A percentile compares a stretch with the other conserved stretches of the same genome.
Evolutionary conservation across 2,113 vertebrate species (phyloP).

Genomic region (Syrmaticus mikado): DNA sequence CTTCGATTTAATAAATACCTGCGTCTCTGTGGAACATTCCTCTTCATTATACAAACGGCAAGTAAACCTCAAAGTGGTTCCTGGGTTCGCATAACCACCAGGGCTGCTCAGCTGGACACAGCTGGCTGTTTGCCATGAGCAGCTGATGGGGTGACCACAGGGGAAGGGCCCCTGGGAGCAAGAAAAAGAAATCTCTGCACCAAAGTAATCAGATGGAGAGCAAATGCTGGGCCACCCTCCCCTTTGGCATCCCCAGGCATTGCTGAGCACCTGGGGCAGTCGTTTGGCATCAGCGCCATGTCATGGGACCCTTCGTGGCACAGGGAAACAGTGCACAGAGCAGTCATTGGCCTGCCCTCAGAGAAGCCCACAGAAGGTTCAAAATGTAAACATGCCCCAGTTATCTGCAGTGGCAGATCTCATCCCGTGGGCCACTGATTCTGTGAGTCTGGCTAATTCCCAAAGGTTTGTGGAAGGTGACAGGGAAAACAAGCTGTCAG

Average conservation of each 20-base stretch:
- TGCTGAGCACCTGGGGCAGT: neutral
- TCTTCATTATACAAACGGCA: conserved; percentile 91
- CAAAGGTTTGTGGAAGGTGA: neutral
- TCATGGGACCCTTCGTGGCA: neutral
- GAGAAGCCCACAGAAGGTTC: neutral
- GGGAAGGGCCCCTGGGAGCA: neutral
- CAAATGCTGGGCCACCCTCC: neutral
- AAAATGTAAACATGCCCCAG: neutral
- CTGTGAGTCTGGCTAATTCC: neutral
- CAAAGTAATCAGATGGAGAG: neutral
- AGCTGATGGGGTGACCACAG: neutral
- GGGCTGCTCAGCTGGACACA: neutral
- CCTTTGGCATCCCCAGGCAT: neutral
- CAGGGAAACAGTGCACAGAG: neutral
- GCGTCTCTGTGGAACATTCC: conserved; percentile 83
- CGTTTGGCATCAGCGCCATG: neutral
- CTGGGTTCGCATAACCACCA: fast-evolving
- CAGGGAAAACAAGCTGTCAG: neutral
- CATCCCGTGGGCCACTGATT: neutral
- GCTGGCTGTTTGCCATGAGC: neutral
- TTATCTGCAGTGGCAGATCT: neutral
- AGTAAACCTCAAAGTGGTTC: conserved; percentile 61
- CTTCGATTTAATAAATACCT: conserved; percentile 87
- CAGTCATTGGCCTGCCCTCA: neutral
- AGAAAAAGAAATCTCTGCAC: neutral